Evolutionary conservation across 2,797 vertebrate species (phyloP).

Genomic region (Amblyopsis hoosieri): DNA sequence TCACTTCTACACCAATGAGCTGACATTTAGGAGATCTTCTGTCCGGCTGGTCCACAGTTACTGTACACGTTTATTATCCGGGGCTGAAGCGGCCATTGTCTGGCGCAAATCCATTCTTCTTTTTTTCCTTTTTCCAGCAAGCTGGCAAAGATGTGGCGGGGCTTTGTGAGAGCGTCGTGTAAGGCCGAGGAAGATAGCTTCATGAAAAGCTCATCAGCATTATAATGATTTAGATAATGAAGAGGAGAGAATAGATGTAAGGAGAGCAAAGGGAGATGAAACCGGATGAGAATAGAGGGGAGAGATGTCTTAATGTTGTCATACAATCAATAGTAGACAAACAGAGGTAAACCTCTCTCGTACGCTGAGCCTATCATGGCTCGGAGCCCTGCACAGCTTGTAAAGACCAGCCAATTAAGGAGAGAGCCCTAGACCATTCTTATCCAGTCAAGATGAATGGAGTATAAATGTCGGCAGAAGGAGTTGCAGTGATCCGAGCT

Average conservation of each 20-base stretch:
- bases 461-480: constrained; percentile 28
- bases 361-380: constrained; percentile 18
- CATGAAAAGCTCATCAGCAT: constrained; percentile 12
- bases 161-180: background rate
- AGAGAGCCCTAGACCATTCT: constrained; percentile 25
- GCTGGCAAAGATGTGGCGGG: background rate
- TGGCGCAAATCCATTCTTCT: background rate
- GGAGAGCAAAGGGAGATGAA: background rate
- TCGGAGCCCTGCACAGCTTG: constrained; percentile 24
- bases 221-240: constrained; percentile 39
- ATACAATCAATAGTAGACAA: constrained; percentile 42
- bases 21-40: constrained; percentile 23
- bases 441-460: constrained; percentile 35
- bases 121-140: background rate
- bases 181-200: constrained; percentile 1
- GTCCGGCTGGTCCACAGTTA: constrained; percentile 9
- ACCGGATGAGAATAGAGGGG: background rate
- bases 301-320: constrained; percentile 20
- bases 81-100: constrained; percentile 11
- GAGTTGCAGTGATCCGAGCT: background rate
- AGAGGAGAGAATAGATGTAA: constrained; percentile 4
- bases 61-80: constrained; percentile 14
- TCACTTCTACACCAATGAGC: constrained; percentile 13
- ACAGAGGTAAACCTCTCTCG: constrained; percentile 33
- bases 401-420: constrained; percentile 50